phyloP scores from a whole-genome alignment of 1,140 invertebrate genomes.

The Lysiphlebus fabarum region DNA sequence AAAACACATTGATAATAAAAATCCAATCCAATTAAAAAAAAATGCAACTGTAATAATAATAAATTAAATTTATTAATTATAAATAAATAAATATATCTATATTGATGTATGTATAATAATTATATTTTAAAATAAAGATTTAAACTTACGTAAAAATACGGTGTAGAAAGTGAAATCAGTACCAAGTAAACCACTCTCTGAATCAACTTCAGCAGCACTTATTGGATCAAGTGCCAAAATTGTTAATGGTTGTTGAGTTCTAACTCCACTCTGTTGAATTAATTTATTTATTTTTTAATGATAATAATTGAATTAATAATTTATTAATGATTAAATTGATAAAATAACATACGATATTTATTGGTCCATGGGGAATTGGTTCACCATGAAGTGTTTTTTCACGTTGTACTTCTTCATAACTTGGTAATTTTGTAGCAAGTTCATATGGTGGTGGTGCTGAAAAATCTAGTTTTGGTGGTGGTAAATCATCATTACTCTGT shows the following conservation, averaged over 20 bases:
- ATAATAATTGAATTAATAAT: not conserved
- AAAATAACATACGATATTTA: conserved; percentile 40
- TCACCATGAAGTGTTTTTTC: conserved; percentile 79
- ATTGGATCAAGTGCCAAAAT: conserved; percentile 66
- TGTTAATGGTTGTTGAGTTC: conserved; percentile 61
- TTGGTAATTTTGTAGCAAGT: conserved; percentile 77
- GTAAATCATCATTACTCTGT: conserved; percentile 58
- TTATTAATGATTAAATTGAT: not conserved
- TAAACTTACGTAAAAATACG: conserved; percentile 72
- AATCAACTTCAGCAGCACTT: conserved; percentile 68
- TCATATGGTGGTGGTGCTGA: conserved; percentile 84
- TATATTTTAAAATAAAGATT: conserved; percentile 6
- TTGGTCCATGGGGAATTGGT: conserved; percentile 47
- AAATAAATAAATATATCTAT: too few species aligned
- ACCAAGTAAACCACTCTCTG: conserved; percentile 73
- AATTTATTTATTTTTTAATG: conserved; percentile 21
- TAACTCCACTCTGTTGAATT: conserved; percentile 47
- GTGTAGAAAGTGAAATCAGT: conserved; percentile 87
- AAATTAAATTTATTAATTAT: not conserved
- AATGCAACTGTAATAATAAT: conserved; percentile 65
- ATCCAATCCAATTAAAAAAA: conserved; percentile 94
- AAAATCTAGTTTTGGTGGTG: conserved; percentile 76
- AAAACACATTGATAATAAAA: conserved; percentile 86
- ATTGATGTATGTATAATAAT: not conserved
- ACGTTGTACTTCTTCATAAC: conserved; percentile 86